Base-by-base conservation (phyloP, 1,140 invertebrate genomes). In the Helicoverpa zea region DNA sequence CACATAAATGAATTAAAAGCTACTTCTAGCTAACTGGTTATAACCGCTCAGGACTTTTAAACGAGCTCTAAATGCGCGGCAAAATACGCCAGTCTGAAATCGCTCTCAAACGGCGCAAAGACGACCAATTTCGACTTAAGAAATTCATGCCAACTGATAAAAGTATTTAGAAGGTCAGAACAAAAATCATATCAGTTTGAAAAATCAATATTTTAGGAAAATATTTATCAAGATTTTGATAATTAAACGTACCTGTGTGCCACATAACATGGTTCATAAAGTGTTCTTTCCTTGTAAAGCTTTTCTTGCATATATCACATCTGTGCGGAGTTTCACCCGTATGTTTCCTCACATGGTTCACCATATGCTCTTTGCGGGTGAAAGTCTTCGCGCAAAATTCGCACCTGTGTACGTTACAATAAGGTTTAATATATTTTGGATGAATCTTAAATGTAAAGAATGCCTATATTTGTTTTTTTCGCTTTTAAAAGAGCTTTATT, bases 251-350 rank as follows among this genome's bases (percentile, higher is more conserved):
- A 95, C 94, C 95, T 66, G 95, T 96, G 74, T 96, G 95, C 92
- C 95, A 96, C 94, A 96, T 95, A 79, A 98, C 97, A 94, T 98
- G 98, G 95, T 98, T 98, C 94, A 97, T 98, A 90, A 98, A 96
- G 95, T 98, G 98, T 95, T 98, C 98, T 94, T 98, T 98, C 81
- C 98, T 96, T 56, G 98, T 98, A 94, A 99, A 98, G 77, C 97
- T 97, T 90, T 98, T 98, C 81, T 97, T 96, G 94, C 97, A 98
- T 82, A 96, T 97, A 74, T 96, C 96, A 92, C 97, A 98, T 85
- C 96, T 96, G 90, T 97, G 96, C 61, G 96, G 97, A 35, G 97
- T 97, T 91, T 98, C 98, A 56, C 98, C 96, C 83, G 97, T 98
- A 92, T 98, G 97, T 92, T 98, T 97, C 59, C 97, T 95, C 83